Evolutionary conservation across 2,113 vertebrate species (phyloP).

Genomic region (Amphiprion ocellaris): DNA sequence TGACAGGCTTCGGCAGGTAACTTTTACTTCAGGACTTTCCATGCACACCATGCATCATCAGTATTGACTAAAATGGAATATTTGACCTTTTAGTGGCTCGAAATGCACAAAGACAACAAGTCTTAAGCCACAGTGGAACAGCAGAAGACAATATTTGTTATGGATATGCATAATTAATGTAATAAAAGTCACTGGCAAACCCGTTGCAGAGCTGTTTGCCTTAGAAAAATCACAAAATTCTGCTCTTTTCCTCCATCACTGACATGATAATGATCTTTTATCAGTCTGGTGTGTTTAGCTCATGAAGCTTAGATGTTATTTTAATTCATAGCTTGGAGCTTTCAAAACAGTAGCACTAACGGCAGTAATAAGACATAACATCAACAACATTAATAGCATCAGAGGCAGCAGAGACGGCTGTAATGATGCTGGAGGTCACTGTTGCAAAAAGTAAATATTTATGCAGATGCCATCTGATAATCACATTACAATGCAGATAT

Average conservation of each 20-base stretch:
- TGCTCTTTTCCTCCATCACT: slow-evolving; percentile 8
- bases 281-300: slow-evolving; percentile 13
- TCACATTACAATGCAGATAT: no score
- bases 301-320: background rate
- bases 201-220: background rate
- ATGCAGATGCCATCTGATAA: no score
- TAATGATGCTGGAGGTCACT: no score
- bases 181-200: background rate
- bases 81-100: no score
- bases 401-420: background rate
- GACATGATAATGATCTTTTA: slow-evolving; percentile 2
- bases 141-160: background rate
- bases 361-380: background rate
- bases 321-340: background rate
- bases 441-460: no score
- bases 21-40: slow-evolving; percentile 35
- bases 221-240: background rate
- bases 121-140: background rate
- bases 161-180: background rate
- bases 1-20: slow-evolving; percentile 42
- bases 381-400: background rate
- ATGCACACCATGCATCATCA: no score
- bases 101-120: background rate
- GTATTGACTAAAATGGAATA: background rate
- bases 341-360: slow-evolving; percentile 9